phyloP scores from a whole-genome alignment of 2,888 invertebrate species.

The Atrina japonica region DNA sequence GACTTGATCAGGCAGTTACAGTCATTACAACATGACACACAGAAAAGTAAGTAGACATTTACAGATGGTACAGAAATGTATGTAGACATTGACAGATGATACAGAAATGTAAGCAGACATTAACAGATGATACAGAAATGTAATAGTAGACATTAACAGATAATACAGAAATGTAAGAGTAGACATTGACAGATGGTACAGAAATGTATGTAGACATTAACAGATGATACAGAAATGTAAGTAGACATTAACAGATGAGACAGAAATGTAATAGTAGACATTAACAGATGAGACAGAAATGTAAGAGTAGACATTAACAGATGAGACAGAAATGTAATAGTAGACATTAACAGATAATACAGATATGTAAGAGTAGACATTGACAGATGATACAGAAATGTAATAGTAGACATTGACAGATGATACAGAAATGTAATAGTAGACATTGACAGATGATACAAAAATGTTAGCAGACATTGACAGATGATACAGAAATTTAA shows the following conservation, averaged over 20 bases:
- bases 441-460: slow-evolving; percentile 77
- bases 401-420: slow-evolving; percentile 52
- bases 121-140: slow-evolving; percentile 1
- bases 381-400: slow-evolving; percentile 78
- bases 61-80: neutral
- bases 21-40: slow-evolving; percentile 77
- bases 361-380: slow-evolving; percentile 69
- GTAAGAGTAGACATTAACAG: slow-evolving; percentile 54
- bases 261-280: slow-evolving; percentile 69
- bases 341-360: too few relatives aligned
- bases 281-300: slow-evolving; percentile 78
- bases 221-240: neutral
- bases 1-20: slow-evolving; percentile 78
- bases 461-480: slow-evolving; percentile 68
- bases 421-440: slow-evolving; percentile 65
- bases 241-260: too few relatives aligned
- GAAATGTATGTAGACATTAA: too few relatives aligned
- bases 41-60: slow-evolving; percentile 67
- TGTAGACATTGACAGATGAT: neutral
- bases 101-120: too few relatives aligned
- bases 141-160: slow-evolving; percentile 77
- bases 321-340: neutral
- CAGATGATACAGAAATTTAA: neutral
- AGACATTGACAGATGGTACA: neutral
- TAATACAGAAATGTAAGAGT: slow-evolving; percentile 77